Evolutionary conservation across 2,888 invertebrate genomes (phyloP), one percentile per base, ranked within the genome.

Genomic region (Pseudococcus jackbeardsleyi): DNA sequence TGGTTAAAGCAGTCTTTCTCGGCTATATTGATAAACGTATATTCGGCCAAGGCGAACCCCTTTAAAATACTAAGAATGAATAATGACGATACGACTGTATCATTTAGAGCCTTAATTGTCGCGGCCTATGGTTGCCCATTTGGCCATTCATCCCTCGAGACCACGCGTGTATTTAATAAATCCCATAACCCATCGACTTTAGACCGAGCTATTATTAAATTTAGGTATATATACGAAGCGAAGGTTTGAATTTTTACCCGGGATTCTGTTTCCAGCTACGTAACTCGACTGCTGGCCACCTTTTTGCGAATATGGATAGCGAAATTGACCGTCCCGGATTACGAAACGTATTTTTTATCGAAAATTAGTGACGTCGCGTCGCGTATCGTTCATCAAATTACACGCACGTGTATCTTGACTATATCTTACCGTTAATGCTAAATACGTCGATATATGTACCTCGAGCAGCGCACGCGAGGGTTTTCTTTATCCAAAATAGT

Each of bases 31-130:
- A 72, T 72, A 72, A 72, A 72, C 33, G 68, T 72, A 33, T 26
- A 64, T 64, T 64, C 64, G 22, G n/a, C 26, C 1, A 33, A 33
- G 59, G 64, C 64, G 64, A 72, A 72, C 68, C 68, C 68, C 68
- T 22, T 72, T 72, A 26, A 72, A 72, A 72, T 72, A 33, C 26
- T 72, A 72, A 72, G 68, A 72, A 72, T 72, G 68, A 72, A 72
- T 72, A 72, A 72, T 72, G 68, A 72, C 68, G 68, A 72, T 72
- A 33, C 68, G 68, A 72, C 68, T 72, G 68, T 72, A 72, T 72
- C 33, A 72, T 72, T 72, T 33, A 72, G 33, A 33, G 33, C 68
- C 68, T 72, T 72, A 72, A 72, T 72, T 72, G 26, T 72, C 26
- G 26, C 68, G 33, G 26, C 68, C 68, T 72, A 72, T 72, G 68